Percentiles rank a stretch among this genome's conserved stretches.
These are phyloP conservation scores for Phenganax marumi DNA, from an alignment of 92 coral and sea anemone species.

Conservation along the genomic window DNA sequence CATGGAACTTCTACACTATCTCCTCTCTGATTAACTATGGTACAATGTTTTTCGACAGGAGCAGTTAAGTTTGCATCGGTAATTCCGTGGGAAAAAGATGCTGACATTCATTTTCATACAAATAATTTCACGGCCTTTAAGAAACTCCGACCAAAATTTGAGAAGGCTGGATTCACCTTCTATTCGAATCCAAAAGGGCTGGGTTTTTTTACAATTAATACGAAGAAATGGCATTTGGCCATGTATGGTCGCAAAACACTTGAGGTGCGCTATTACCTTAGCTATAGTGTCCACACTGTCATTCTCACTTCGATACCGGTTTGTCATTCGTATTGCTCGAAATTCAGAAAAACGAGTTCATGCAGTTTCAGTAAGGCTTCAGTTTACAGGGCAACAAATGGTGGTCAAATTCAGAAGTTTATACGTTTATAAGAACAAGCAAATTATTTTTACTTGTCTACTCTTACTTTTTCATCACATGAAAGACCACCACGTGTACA, in stretches of 20 bases:
- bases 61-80: slow-evolving; percentile 42
- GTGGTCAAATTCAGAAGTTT: too few relatives aligned
- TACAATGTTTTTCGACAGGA: not conserved
- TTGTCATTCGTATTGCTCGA: too few relatives aligned
- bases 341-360: too few relatives aligned
- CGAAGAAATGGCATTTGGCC: slow-evolving; percentile 14
- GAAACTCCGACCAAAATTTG: slow-evolving; percentile 9
- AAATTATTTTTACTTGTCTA: too few relatives aligned
- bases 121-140: not conserved
- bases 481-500: too few relatives aligned
- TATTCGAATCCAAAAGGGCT: not conserved
- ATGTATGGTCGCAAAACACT: slow-evolving; percentile 22
- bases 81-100: slow-evolving; percentile 39
- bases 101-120: slow-evolving; percentile 30
- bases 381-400: too few relatives aligned
- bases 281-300: too few relatives aligned
- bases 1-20: not conserved
- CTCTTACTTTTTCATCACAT: too few relatives aligned
- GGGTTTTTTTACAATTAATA: not conserved
- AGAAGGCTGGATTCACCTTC: not conserved
- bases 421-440: too few relatives aligned
- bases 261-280: not conserved
- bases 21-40: not conserved
- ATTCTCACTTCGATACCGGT: too few relatives aligned
- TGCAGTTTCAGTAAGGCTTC: too few relatives aligned